Percentiles rank a stretch among this genome's conserved stretches.
Conservation (phyloP, 2,113 vertebrate genomes). For the Larimichthys polyactis region DNA sequence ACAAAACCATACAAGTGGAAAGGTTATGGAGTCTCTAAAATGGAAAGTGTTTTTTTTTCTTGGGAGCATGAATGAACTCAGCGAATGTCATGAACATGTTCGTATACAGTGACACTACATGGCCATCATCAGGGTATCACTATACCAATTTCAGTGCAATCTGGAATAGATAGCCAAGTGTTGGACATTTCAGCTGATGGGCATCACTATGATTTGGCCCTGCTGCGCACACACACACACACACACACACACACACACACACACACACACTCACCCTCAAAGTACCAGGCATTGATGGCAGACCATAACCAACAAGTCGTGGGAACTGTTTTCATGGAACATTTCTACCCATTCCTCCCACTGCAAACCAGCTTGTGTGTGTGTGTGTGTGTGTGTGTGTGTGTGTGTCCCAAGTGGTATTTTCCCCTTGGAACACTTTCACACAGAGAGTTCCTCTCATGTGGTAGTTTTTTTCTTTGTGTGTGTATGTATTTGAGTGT, state of each 20-base stretch:
- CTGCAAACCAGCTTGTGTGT: conserved; percentile 5
- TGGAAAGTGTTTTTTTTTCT: background rate
- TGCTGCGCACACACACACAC: background rate
- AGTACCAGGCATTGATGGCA: background rate
- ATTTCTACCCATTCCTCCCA: conserved; percentile 53
- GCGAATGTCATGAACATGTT: background rate
- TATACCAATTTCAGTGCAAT: background rate
- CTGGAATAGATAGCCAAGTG: background rate
- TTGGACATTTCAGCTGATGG: background rate
- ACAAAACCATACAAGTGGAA: background rate
- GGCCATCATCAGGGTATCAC: background rate
- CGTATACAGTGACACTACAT: too few species aligned
- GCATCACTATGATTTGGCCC: background rate
- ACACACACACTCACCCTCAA: conserved; percentile 1
- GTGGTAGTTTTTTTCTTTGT: conserved; percentile 47
- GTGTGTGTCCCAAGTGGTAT: conserved; percentile 44
- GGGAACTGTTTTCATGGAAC: conserved; percentile 64
- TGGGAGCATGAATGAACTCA: background rate
- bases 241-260: background rate
- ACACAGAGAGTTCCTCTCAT: conserved; percentile 66
- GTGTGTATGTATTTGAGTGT: conserved; percentile 22
- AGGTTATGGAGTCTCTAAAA: background rate
- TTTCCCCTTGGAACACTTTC: conserved; percentile 71
- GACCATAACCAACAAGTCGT: conserved; percentile 39
- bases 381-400: conserved; percentile 24